Evolutionary conservation across 2,888 invertebrate genomes (phyloP), one percentile per base, ranked within the genome.

Genomic region (Melinaea marsaeus): DNA sequence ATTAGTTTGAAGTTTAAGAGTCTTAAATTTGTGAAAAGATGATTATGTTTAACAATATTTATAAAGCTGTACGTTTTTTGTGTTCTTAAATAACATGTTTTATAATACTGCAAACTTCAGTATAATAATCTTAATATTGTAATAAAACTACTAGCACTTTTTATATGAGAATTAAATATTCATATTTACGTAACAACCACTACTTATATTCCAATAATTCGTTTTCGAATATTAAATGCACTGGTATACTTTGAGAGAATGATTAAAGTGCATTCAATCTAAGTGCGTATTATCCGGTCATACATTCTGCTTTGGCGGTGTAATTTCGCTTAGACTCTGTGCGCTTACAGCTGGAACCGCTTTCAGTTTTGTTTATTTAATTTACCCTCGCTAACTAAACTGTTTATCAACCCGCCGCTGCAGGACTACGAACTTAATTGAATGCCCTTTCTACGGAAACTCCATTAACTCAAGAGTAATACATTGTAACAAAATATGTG

Each of bases 221-320:
- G 51, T 3, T 22, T 42, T 11, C 51, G 32, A 51, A 51, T 51
- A 51, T 51, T 37, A 22, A 6, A 48, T n/a, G 11, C 46, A n/a
- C 46, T 46, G 51, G 51, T 32, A 48, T 48, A 48, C 13, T 22
- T 51, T 9, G 42, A 32, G 51, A 22, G 11, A n/a, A 32, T 51
- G 32, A 32, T 51, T 9, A 51, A 51, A 11, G 32, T 77, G 85
- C 83, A 22, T 22, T 22, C 22, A 22, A 22, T 81, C 83, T 78
- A 80, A 74, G 82, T 83, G 73, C 71, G 76, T 85, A 83, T 85
- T 83, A 84, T 84, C 83, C 73, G 80, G 55, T 51, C 55, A 47
- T 5, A 13, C 47, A 55, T 58, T 6, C 6, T 35, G 22, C 34
- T 48, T 32, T 42, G 51, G 47, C 11, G 45, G 34, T 58, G 37